Evolutionary conservation across 1,140 invertebrate species (phyloP), one percentile per base, ranked within the genome.

Genomic region (Drosophila bocqueti): DNA sequence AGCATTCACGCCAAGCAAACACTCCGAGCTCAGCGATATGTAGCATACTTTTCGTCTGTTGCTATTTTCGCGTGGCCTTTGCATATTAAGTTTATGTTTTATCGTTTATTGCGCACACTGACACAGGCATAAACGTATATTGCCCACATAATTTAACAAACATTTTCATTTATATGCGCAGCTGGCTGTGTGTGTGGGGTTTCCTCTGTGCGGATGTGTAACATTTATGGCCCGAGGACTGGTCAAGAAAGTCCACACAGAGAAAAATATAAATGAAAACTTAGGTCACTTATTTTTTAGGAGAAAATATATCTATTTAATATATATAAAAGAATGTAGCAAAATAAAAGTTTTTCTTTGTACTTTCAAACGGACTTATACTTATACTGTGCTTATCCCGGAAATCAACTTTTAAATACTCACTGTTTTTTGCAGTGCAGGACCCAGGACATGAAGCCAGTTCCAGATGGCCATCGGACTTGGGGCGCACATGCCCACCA

Each of bases 131-230:
- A 76, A 79, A 76, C 65, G 66, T 65, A 77, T 84, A 84, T 84
- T 83, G 73, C 72, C 75, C 75, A 83, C 76, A 84, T 84, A 84
- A 84, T 84, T 84, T 73, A 84, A 77, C 72, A 80, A 80, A 80
- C 81, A 84, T 84, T 84, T 79, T 79, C 81, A 84, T 84, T 80
- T 80, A 58, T 62, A 74, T 75, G 50, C 52, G 49, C 34, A 38
- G 59, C 42, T 65, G 34, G 42, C 43, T 75, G 46, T 73, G n/a
- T 72, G 26, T 60, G 15, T 71, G 49, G 26, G 49, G 15, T 46
- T 26, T 45, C 26, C 57, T 74, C 31, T 60, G 55, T 64, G 52
- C 47, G 58, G 77, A 69, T 63, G 76, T 73, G 71, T 66, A 74
- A 52, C 76, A 79, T 79, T 79, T 79, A 79, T 65, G 76, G 38